Percentiles rank a stretch among this genome's conserved stretches.
Conservation (phyloP, 2,113 vertebrate species). For the Pseudorhombus dupliciocellatus region DNA sequence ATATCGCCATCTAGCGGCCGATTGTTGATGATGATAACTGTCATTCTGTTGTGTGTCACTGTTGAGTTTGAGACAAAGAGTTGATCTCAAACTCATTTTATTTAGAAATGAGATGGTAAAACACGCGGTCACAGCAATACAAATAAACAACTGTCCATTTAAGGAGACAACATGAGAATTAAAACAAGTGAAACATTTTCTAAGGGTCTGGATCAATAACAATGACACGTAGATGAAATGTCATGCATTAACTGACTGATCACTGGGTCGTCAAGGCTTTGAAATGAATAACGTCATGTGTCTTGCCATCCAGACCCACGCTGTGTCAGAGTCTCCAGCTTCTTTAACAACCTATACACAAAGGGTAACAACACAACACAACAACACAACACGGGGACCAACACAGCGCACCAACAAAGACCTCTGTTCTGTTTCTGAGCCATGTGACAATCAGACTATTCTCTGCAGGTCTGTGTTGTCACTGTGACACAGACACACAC, state of each 20-base stretch:
- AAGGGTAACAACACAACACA: neutral
- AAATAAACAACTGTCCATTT: neutral
- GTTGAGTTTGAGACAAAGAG: constrained; percentile 3
- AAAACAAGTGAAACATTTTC: neutral
- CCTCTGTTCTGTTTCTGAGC: constrained; percentile 13
- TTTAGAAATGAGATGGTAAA: neutral
- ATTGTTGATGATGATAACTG: neutral
- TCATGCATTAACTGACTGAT: neutral
- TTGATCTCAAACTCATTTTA: neutral
- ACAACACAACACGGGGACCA: neutral
- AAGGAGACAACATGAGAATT: neutral
- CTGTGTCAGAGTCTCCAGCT: neutral
- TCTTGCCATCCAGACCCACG: too few species aligned
- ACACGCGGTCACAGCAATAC: neutral
- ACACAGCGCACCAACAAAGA: constrained; percentile 11
- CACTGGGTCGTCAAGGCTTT: neutral
- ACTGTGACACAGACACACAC: neutral
- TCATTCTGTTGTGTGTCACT: constrained; percentile 13
- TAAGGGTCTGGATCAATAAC: neutral
- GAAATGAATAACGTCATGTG: neutral
- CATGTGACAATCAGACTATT: constrained; percentile 39
- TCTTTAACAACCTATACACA: neutral
- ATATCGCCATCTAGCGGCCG: constrained; percentile 48
- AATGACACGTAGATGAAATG: neutral
- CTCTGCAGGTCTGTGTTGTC: constrained; percentile 3